Evolutionary conservation across 64 coral and sea anemone species (phyloP).

Genomic region (Actinia tenebrosa): DNA sequence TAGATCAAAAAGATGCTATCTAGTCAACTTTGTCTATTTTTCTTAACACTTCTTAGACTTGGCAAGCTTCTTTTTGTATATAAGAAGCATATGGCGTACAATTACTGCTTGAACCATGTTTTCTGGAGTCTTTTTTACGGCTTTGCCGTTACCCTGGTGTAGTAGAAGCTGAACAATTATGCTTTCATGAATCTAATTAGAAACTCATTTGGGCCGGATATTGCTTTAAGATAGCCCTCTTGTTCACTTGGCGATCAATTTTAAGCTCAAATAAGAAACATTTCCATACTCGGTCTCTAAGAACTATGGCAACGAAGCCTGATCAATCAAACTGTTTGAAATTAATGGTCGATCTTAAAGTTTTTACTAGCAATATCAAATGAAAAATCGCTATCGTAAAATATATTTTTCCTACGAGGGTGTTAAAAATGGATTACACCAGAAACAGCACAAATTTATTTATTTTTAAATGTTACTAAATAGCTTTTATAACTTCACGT

Average conservation of each 20-base stretch:
- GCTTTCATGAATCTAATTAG: slow-evolving; percentile 23
- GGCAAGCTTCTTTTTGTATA: neutral
- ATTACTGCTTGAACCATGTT: neutral
- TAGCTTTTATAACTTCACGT: neutral
- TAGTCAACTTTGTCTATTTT: neutral
- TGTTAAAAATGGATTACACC: neutral
- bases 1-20: neutral
- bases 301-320: slow-evolving; percentile 15
- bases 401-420: neutral
- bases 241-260: slow-evolving; percentile 17
- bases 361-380: slow-evolving; percentile 10
- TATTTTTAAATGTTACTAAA: neutral
- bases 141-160: slow-evolving; percentile 6
- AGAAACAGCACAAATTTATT: neutral
- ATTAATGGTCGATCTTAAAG: neutral
- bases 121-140: neutral
- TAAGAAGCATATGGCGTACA: neutral
- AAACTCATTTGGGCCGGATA: slow-evolving; percentile 19
- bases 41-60: neutral
- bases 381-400: slow-evolving; percentile 11
- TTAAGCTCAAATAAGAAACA: slow-evolving; percentile 7
- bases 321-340: slow-evolving; percentile 2
- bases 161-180: slow-evolving; percentile 15
- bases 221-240: slow-evolving; percentile 21
- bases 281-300: neutral